A percentile compares a stretch with the other conserved stretches of the same genome.
These are phyloP conservation scores for Centruroides vittatus DNA, from an alignment of 1,140 invertebrate species.

Conservation along the genomic window DNA sequence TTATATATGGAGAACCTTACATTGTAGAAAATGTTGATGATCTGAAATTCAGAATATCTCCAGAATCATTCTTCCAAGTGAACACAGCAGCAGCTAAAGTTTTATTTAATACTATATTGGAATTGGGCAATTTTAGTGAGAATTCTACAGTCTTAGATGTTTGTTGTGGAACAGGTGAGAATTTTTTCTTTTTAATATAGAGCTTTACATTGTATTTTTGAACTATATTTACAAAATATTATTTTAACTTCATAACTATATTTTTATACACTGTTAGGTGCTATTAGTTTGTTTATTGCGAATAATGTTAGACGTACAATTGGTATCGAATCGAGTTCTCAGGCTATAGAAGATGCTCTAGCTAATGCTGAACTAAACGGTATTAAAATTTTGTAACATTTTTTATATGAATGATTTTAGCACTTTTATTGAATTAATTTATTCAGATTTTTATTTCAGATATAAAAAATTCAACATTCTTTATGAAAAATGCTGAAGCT, in stretches of 20 bases:
- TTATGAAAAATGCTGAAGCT: constrained; percentile 77
- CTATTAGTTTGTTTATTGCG: constrained; percentile 37
- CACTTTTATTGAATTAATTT: no score
- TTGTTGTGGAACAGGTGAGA: constrained; percentile 93
- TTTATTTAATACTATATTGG: constrained; percentile 66
- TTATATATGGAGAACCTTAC: constrained; percentile 53
- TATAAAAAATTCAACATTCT: constrained; percentile 66
- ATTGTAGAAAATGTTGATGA: constrained; percentile 69
- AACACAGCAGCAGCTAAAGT: constrained; percentile 76
- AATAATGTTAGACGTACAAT: constrained; percentile 39
- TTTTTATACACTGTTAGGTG: not conserved
- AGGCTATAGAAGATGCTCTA: constrained; percentile 80
- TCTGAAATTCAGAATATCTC: constrained; percentile 77
- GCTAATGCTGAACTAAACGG: constrained; percentile 67
- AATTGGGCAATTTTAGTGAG: constrained; percentile 40
- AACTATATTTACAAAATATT: no score
- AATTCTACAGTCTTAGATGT: constrained; percentile 73
- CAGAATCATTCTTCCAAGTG: constrained; percentile 79
- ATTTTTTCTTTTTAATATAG: not conserved
- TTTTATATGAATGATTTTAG: not conserved
- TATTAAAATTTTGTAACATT: not conserved
- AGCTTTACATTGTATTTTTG: no score
- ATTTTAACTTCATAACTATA: no score
- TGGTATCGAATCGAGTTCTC: constrained; percentile 70
- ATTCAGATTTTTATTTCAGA: not conserved